Evolutionary conservation across 2,888 invertebrate species (phyloP).

Genomic region (Apamea monoglypha): DNA sequence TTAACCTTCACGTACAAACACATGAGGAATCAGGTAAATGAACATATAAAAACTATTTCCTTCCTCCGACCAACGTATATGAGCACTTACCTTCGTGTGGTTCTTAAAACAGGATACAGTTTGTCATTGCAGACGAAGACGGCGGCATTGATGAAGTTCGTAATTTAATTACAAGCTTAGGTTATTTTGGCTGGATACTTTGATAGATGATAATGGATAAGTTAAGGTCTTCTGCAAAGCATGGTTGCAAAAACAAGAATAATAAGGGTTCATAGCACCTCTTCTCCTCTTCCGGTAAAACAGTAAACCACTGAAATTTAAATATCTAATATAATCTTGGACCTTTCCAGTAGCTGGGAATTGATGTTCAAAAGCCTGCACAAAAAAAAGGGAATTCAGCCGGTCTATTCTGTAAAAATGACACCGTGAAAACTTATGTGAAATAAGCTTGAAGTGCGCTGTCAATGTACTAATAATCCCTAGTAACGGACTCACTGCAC

Average conservation of each 20-base stretch:
- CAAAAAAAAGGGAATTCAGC: background rate
- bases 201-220: background rate
- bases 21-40: conserved; percentile 56
- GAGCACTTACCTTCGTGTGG: conserved; percentile 24
- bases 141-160: conserved; percentile 46
- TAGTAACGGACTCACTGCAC: too few relatives aligned
- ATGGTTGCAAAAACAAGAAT: background rate
- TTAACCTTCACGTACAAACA: conserved; percentile 53
- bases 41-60: conserved; percentile 55
- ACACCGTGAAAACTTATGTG: too few relatives aligned
- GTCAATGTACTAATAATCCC: too few relatives aligned
- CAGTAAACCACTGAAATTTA: too few relatives aligned
- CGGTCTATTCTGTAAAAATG: too few relatives aligned
- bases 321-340: background rate
- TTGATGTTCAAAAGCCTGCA: background rate
- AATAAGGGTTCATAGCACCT: too few relatives aligned
- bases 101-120: conserved; percentile 52
- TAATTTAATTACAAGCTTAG: conserved; percentile 49
- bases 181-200: conserved; percentile 13
- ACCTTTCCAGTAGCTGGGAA: background rate
- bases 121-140: conserved; percentile 47
- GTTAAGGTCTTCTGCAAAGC: background rate
- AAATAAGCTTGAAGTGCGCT: too few relatives aligned
- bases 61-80: conserved; percentile 44
- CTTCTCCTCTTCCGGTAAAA: background rate